Percentiles rank a stretch among this genome's conserved stretches.
These are phyloP conservation scores for Brachypodius melanocephalos DNA, from an alignment of 2,113 vertebrate genomes.

Conservation along the genomic window DNA sequence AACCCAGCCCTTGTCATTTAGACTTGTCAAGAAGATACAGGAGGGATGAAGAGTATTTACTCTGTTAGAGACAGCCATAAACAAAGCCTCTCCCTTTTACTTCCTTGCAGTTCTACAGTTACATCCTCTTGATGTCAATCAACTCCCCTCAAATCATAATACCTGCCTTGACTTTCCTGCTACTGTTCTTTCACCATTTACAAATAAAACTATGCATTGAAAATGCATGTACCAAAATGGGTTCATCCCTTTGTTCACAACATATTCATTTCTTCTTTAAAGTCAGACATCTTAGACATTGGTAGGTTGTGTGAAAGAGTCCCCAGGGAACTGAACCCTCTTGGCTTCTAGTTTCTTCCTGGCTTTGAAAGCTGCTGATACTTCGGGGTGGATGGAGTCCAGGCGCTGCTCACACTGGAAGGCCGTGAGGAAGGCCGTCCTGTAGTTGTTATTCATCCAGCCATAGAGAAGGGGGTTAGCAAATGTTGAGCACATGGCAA, in stretches of 20 bases:
- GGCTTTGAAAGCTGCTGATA: slow-evolving; percentile 69
- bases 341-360: slow-evolving; percentile 74
- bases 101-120: not conserved
- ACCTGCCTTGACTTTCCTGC: not conserved
- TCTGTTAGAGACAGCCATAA: not conserved
- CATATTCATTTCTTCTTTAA: not conserved
- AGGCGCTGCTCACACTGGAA: slow-evolving; percentile 80
- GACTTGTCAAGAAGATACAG: not conserved
- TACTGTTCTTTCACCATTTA: not conserved
- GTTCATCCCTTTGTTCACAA: not conserved
- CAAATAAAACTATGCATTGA: not conserved
- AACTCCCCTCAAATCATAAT: not conserved
- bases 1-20: not conserved
- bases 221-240: not conserved
- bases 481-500: slow-evolving; percentile 94
- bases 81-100: not conserved
- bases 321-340: slow-evolving; percentile 54
- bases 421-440: slow-evolving; percentile 85
- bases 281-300: slow-evolving; percentile 73
- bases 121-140: not conserved
- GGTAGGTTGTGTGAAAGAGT: slow-evolving; percentile 79
- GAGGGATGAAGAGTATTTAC: not conserved
- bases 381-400: slow-evolving; percentile 75
- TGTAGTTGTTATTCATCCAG: slow-evolving; percentile 97
- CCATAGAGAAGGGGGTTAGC: slow-evolving; percentile 93